Evolutionary conservation across 2,113 vertebrate species (phyloP).

Genomic region (Microcebus jonahi): DNA sequence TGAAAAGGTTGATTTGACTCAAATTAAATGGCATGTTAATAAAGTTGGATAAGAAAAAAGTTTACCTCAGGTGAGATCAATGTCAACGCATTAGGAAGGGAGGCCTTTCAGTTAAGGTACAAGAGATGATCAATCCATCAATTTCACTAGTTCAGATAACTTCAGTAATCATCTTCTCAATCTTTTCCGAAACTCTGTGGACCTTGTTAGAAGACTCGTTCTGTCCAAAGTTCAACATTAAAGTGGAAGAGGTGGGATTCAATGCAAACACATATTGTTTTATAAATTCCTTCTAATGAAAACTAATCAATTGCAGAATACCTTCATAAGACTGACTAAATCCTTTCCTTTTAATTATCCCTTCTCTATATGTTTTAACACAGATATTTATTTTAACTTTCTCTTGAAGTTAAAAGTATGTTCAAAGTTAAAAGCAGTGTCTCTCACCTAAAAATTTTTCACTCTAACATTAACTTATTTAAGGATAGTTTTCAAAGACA

Average conservation of each 20-base stretch:
- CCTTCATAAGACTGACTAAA: not conserved
- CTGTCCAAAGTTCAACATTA: not conserved
- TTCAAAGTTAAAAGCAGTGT: not conserved
- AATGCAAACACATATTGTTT: not conserved
- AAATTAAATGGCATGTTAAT: not conserved
- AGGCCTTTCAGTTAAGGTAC: not conserved
- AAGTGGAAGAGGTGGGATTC: not conserved
- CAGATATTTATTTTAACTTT: not conserved
- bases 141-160: not conserved
- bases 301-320: not conserved
- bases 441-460: not conserved
- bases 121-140: not conserved
- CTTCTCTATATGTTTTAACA: not conserved
- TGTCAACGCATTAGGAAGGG: not conserved
- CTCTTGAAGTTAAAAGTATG: not conserved
- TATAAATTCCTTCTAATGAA: not conserved
- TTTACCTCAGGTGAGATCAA: not conserved
- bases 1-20: not conserved
- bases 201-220: not conserved
- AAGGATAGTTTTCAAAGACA: not conserved
- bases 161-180: not conserved
- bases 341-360: not conserved
- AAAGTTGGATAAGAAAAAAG: not conserved
- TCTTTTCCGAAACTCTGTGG: not conserved
- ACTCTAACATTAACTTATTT: not conserved